Base-by-base conservation (phyloP, 2,113 vertebrate genomes). In the Donacobius atricapilla region DNA sequence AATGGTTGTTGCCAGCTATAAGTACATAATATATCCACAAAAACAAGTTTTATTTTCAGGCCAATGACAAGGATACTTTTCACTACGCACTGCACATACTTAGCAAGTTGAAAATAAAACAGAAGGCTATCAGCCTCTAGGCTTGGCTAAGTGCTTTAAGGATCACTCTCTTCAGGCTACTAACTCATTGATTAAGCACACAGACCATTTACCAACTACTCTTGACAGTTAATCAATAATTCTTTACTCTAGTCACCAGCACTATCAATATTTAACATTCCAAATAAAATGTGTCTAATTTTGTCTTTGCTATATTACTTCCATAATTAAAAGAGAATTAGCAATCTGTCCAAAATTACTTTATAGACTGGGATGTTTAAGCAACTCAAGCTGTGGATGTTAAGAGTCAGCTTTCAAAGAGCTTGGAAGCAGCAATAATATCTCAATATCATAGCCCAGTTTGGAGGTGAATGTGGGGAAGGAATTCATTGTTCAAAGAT, bases 141-240 rank as follows among this genome's bases (percentile, higher is more conserved):
- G 58, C 82, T 78, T 84, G 60, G 68, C 11, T 83, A 69, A 82
- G 24, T 37, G 40, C 70, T 90, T 72, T 40, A 89, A 87, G 63
- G n/a, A 80, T 83, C 50, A 53, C 44, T 94, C 35, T 81, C 30
- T 76, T 90, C 60, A 76, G 69, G 40, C 35, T 83, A 78, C 60
- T 78, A 88, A 64, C 23, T 91, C 72, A 78, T 89, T 72, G 72
- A 93, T 87, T 91, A 90, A 88, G 82, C 54, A 84, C 37, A 58
- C 53, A 83, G 75, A 53, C 28, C 53, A 68, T 83, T 95, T 95
- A 78, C 56, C 44, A 91, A 85, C 30, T 35, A 33, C 9, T 14
- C 47, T 14, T 91, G 91, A 78, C 88, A 96, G 68, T 53, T 92
- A 81, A 91, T 97, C 94, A 73, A 85, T 93, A 83, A 69, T 72